Base-by-base conservation (phyloP, 1,140 invertebrate species). In the Dolichoris vasculosae region DNA sequence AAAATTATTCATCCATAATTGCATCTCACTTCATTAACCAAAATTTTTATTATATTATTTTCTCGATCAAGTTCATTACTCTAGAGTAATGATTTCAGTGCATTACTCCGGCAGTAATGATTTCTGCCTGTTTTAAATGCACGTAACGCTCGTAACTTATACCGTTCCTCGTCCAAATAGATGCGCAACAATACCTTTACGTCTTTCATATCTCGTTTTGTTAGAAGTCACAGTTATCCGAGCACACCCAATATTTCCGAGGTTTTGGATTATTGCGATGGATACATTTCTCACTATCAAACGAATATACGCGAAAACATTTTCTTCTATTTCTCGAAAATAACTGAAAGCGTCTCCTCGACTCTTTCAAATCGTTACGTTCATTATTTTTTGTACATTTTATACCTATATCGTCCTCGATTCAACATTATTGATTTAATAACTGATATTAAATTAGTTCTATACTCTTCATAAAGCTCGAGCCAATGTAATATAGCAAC, bases 191-290 rank as follows among this genome's bases (percentile, higher is more conserved):
- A 69, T 69, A 20, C 32, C 67, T 69, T 69, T 69, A 69, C 35
- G 67, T 69, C 67, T 69, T 69, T 69, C 67, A 38, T 69, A 69
- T 38, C 67, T 69, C 32, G 67, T 69, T 69, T 38, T 69, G 67
- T 40, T 69, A 38, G 67, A 69, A 35, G 67, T 69, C 13, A 69
- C 9, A 69, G 67, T 38, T 69, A 69, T 69, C 67, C 67, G 4
- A 35, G 11, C 15, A 17, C 67, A 69, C 38, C 67, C 67, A 38
- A 69, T 69, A 69, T 38, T 69, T 17, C 35, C 11, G 67, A 4
- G 11, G 67, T 35, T 69, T 69, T 23, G 67, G 35, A 69, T 69
- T 38, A 38, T 69, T 69, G 15, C 15, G 30, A 32, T 4, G 35
- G 13, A 38, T 69, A 69, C 23, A 23, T 69, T 38, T 69, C 32